Conservation (phyloP, 1,140 invertebrate species). For the Drosophila pseudoananassae region DNA sequence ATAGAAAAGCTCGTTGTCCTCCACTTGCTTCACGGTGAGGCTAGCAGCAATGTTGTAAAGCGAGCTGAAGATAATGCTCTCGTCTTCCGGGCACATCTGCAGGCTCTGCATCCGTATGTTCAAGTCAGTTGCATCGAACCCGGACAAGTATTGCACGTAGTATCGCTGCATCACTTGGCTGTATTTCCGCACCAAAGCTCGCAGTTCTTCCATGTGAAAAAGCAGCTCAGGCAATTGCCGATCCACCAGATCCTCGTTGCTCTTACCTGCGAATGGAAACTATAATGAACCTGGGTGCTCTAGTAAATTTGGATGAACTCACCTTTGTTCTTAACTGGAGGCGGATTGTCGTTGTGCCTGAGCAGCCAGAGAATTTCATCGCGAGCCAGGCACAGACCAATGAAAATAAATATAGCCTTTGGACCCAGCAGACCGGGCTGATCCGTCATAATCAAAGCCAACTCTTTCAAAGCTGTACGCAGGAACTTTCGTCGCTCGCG, state of each 20-base stretch:
- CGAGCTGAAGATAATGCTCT: conserved; percentile 96
- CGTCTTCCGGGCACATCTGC: conserved; percentile 95
- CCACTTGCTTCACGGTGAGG: conserved; percentile 97
- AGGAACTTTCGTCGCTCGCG: conserved; percentile 98
- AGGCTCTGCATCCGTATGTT: conserved; percentile 96
- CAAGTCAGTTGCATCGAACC: conserved; percentile 96
- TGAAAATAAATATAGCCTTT: conserved; percentile 98
- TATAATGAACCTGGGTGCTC: no score
- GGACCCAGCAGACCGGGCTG: conserved; percentile 98
- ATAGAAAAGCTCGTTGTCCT: conserved; percentile 98
- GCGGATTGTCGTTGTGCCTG: conserved; percentile 97
- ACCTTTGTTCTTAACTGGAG: conserved; percentile 92
- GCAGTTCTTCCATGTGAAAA: conserved; percentile 99
- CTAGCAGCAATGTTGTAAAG: conserved; percentile 95
- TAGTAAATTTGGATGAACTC: neutral
- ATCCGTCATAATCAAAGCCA: conserved; percentile 97
- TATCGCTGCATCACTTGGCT: conserved; percentile 99
- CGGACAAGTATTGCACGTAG: conserved; percentile 98
- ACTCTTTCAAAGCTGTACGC: conserved; percentile 96
- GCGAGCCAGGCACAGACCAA: conserved; percentile 96
- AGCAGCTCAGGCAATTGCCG: conserved; percentile 98
- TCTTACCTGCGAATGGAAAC: conserved; percentile 85
- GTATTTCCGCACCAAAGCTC: conserved; percentile 96
- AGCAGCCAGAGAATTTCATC: conserved; percentile 99
- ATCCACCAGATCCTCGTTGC: conserved; percentile 95